These are phyloP conservation scores for Thunnus albacares DNA, from an alignment of 2,797 vertebrate genomes.

Conservation along the genomic window DNA sequence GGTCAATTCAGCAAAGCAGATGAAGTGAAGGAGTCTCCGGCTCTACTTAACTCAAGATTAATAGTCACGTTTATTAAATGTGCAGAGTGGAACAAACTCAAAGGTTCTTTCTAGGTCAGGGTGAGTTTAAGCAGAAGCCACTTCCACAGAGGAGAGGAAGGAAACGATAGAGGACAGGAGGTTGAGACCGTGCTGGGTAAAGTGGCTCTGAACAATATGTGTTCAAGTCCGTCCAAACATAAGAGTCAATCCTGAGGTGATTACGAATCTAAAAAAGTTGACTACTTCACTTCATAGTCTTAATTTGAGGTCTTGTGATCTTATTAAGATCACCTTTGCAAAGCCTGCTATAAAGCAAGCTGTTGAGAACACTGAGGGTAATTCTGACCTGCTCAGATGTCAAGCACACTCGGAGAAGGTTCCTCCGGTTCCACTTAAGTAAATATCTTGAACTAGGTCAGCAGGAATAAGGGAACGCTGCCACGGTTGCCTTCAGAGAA, in stretches of 20 bases:
- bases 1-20: slow-evolving; percentile 1
- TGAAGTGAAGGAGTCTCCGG: slow-evolving; percentile 14
- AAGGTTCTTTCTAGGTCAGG: slow-evolving; percentile 46
- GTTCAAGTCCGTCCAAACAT: neutral
- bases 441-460: slow-evolving; percentile 15
- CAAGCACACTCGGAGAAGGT: neutral
- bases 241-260: no score
- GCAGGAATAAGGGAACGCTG: neutral
- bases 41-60: slow-evolving; percentile 26
- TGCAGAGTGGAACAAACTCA: slow-evolving; percentile 30
- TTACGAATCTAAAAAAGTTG: no score
- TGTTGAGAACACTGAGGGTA: neutral
- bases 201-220: no score
- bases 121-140: slow-evolving; percentile 32
- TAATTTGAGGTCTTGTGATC: no score
- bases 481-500: neutral
- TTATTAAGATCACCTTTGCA: no score
- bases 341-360: neutral
- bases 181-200: neutral
- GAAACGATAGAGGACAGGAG: neutral
- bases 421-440: neutral
- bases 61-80: slow-evolving; percentile 48
- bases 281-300: no score
- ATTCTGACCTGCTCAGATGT: neutral
- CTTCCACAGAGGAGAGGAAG: neutral